These are phyloP conservation scores for Pitta sordida DNA, from an alignment of 2,113 vertebrate genomes.

Conservation along the genomic window DNA sequence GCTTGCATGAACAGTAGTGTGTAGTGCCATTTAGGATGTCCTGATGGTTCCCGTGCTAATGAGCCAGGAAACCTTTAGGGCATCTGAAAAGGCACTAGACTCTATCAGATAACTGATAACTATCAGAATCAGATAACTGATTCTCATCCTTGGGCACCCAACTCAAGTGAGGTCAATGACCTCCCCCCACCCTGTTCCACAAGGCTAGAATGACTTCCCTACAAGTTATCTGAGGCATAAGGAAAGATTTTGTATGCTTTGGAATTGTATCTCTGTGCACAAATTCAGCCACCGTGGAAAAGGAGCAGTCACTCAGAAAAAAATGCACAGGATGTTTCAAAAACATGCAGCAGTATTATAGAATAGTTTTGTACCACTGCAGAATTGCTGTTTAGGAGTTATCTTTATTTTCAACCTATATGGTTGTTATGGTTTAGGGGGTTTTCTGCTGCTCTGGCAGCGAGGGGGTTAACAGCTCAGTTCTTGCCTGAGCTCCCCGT, in stretches of 20 bases:
- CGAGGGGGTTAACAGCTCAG: too few relatives aligned
- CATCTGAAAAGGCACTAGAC: neutral
- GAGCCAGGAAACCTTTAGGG: neutral
- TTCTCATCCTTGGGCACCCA: neutral
- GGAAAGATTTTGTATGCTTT: neutral
- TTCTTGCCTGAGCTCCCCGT: too few relatives aligned
- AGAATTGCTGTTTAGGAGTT: neutral
- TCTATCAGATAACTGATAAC: too few relatives aligned
- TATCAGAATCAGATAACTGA: neutral
- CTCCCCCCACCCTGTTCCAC: fast-evolving
- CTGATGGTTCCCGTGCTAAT: neutral
- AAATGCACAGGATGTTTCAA: neutral
- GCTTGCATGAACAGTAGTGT: neutral
- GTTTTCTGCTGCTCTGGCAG: too few relatives aligned
- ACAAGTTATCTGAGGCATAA: fast-evolving
- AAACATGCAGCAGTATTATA: neutral
- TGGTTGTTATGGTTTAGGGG: too few relatives aligned
- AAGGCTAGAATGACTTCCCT: neutral
- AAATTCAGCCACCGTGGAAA: neutral
- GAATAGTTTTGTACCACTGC: neutral
- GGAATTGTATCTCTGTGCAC: neutral
- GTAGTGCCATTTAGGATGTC: neutral
- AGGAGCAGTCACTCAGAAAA: neutral
- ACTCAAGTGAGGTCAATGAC: neutral
- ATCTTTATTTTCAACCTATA: neutral